A percentile compares a stretch with the other conserved stretches of the same genome.
phyloP scores from a whole-genome alignment of 2,113 vertebrate species.

The Odocoileus virginianus region DNA sequence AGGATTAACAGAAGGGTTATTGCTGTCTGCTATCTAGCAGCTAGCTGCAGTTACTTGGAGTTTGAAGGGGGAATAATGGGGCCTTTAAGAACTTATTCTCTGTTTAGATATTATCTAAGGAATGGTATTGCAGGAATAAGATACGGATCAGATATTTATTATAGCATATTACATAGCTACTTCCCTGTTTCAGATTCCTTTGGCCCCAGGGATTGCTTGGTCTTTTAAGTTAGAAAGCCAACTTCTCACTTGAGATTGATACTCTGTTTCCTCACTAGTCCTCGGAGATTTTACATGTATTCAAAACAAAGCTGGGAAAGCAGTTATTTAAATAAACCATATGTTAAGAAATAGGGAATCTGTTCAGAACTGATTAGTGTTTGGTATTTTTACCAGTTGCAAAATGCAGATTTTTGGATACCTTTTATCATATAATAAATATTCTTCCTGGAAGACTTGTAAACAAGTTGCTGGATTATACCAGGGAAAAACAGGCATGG shows the following conservation, averaged over 20 bases:
- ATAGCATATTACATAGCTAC: background rate
- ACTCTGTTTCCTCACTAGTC: background rate
- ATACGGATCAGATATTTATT: background rate
- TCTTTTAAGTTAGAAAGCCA: background rate
- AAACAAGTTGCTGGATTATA: background rate
- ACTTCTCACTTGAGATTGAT: background rate
- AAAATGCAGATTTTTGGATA: background rate
- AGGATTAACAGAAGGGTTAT: background rate
- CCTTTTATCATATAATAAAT: background rate
- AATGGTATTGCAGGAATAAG: background rate
- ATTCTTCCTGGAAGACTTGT: background rate
- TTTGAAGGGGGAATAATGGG: background rate
- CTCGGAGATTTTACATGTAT: background rate
- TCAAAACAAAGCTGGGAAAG: background rate
- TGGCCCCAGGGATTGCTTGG: background rate
- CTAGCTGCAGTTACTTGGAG: background rate
- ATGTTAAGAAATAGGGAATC: background rate
- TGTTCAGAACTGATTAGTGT: background rate
- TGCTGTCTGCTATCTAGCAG: background rate
- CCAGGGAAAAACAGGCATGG: background rate
- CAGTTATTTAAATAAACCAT: background rate
- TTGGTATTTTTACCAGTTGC: background rate
- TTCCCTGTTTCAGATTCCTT: slow-evolving; percentile 2
- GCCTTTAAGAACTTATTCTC: background rate
- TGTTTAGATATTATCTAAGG: background rate